Evolutionary conservation across 1,140 invertebrate species (phyloP).

Genomic region (Lepidurus packardi): DNA sequence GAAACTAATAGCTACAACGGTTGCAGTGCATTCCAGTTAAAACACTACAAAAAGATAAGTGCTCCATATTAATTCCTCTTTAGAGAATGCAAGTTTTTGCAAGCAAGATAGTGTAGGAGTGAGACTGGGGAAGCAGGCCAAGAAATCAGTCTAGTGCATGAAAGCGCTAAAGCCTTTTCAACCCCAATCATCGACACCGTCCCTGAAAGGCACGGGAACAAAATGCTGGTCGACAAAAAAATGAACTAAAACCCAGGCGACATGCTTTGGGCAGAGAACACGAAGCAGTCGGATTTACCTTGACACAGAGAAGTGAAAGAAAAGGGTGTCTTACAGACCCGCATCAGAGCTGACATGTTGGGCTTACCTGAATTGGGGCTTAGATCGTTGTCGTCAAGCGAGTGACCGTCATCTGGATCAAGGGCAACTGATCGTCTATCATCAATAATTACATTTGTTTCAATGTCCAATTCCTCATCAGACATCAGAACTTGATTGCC

Average conservation of each 20-base stretch:
- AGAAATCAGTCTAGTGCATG: neutral
- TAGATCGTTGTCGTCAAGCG: conserved; percentile 2
- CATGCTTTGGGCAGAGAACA: neutral
- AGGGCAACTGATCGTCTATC: neutral
- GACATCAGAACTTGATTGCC: neutral
- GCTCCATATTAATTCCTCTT: neutral
- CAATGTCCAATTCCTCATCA: conserved; percentile 12
- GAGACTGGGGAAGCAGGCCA: neutral
- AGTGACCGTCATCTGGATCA: conserved; percentile 17
- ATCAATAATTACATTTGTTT: conserved; percentile 9
- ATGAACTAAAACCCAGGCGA: neutral
- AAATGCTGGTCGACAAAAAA: neutral
- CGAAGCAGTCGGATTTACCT: neutral
- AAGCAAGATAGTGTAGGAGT: neutral
- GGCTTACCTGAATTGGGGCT: neutral
- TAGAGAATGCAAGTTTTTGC: neutral
- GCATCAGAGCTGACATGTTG: neutral
- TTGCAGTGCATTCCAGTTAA: too few species aligned
- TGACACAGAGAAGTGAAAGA: neutral
- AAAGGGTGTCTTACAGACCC: neutral
- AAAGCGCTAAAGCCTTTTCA: neutral
- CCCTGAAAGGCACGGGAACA: neutral
- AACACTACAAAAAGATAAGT: too few species aligned
- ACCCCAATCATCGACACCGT: neutral
- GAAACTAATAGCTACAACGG: too few species aligned